Evolutionary conservation across 1,140 invertebrate species (phyloP), one percentile per base, ranked within the genome.

Genomic region (Mizuhopecten yessoensis): DNA sequence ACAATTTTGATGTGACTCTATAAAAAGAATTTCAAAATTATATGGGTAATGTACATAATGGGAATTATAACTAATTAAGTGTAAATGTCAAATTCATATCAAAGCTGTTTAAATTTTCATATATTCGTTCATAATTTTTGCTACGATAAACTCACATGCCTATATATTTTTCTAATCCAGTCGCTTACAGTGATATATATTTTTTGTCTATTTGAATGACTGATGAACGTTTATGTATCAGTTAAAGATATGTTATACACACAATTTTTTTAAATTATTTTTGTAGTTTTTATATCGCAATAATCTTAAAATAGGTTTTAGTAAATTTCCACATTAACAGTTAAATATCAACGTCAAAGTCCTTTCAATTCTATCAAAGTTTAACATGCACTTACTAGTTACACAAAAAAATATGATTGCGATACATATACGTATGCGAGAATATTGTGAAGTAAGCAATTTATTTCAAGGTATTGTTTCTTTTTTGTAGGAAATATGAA

Each of bases 401-500:
- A 17, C 17, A 45, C 23, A 75, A 7, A 39, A n/a, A 75, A 9
- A 29, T 29, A 17, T 75, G 23, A 75, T 9, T 29, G 45, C 45
- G 3, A 75, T 75, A n/a, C 5, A 39, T 45, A 15, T 75, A 5
- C 0, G 3, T 17, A 75, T 75, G 23, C 7, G 5, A 75, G 23
- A 75, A 3, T 29, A 75, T 29, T 75, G n/a, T 29, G 9, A 29
- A 29, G n/a, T 75, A 29, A 75, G 0, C 9, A n/a, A 75, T n/a
- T 29, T 75, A n/a, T 75, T 75, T 75, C 3, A 75, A 75, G n/a
- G 57, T 29, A 75, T 29, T 75, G 3, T 75, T 75, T 75, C 57
- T 75, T 75, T 75, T n/a, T 75, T 75, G 57, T 75, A 75, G 57
- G 57, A 75, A 75, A 75, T n/a, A 29, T 29, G 57, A 75, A 75